These are phyloP conservation scores for Noctua janthe DNA, from an alignment of 2,888 invertebrate species.

Conservation along the genomic window DNA sequence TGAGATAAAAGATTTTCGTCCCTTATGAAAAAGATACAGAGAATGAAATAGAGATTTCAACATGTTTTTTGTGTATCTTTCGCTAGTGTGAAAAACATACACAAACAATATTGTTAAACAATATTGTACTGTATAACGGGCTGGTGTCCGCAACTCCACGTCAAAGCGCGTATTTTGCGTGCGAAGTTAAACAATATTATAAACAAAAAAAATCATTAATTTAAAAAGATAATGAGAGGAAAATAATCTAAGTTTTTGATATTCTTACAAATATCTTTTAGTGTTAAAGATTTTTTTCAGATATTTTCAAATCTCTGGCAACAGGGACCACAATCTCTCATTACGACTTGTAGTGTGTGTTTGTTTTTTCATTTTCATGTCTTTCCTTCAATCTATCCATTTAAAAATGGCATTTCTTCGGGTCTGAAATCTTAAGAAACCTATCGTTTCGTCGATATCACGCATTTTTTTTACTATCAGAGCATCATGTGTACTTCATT, in stretches of 20 bases:
- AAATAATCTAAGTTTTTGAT: background rate
- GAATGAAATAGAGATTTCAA: background rate
- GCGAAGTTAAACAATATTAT: background rate
- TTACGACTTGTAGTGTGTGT: background rate
- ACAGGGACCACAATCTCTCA: too few relatives aligned
- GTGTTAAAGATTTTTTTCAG: background rate
- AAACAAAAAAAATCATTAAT: background rate
- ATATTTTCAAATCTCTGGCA: background rate
- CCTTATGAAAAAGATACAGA: background rate
- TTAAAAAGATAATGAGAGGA: background rate
- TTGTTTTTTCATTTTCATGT: background rate
- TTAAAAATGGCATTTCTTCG: background rate
- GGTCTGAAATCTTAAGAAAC: background rate
- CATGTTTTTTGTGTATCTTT: background rate
- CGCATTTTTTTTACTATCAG: background rate
- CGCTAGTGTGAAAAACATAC: background rate
- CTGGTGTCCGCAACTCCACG: too few relatives aligned
- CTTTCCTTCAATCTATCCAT: background rate
- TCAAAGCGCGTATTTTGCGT: too few relatives aligned
- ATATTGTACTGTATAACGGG: too few relatives aligned
- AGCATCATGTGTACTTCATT: slow-evolving; percentile 26
- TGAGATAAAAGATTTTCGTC: background rate
- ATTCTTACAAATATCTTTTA: background rate
- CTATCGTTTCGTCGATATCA: background rate
- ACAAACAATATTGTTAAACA: too few relatives aligned